Base-by-base conservation (phyloP, 2,113 vertebrate genomes). In the Sorex fumeus region DNA sequence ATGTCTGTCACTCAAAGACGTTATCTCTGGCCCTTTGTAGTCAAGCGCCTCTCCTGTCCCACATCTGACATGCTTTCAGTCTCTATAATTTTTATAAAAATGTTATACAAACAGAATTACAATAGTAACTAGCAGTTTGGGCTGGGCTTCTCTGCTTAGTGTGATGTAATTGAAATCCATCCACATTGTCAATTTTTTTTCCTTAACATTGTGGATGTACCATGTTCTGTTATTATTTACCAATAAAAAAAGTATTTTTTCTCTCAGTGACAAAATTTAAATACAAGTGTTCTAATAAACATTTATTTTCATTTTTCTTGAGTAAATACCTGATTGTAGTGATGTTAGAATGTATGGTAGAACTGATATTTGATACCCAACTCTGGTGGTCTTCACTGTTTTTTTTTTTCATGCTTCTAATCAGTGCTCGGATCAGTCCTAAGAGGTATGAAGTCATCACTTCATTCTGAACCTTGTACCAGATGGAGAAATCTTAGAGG, bases 261-360 rank as follows among this genome's bases (percentile, higher is more conserved):
- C 32, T 28, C 91, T 64, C 64, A 81, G 66, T 32, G 81, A 94
- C n/a, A 77, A 91, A 93, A 62, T 45, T 71, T 30, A 28, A 93
- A 13, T 70, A 75, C 8, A 69, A 28, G 40, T 53, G 82, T 91
- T 92, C 60, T 9, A 82, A 62, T 88, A n/a, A 25, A 85, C 45
- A 47, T 71, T 19, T 76, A 6, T 40, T 83, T 90, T 84, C 69
- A 79, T 75, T 93, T 60, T 11, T 19, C 9, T 81, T 88, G 70
- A 6, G 45, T 72, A 87, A 95, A 77, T 62, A 78, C 4, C 12
- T 53, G 45, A 27, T 60, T 67, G 25, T 66, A 3, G 13, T 43
- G 57, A 27, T 79, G 23, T 16, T 70, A 43, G 60, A 21, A 74
- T 45, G 40, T 13, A 45, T 1, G 28, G 21, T 86, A 76, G 75